Evolutionary conservation across 2,113 vertebrate genomes (phyloP).

Genomic region (Hippocampus barbouri): DNA sequence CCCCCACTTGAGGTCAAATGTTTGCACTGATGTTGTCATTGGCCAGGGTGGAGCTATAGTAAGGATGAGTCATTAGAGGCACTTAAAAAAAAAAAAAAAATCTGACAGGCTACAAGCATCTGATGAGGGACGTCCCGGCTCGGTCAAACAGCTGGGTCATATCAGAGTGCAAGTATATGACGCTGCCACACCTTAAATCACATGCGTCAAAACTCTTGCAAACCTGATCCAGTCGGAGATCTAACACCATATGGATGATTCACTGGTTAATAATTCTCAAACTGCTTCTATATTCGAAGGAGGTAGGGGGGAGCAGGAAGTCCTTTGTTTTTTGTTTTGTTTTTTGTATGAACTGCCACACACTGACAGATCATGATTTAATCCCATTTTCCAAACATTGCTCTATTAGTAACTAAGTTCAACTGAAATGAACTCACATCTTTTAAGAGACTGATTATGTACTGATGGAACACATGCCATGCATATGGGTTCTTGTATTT

Average conservation of each 20-base stretch:
- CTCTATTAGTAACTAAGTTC: background rate
- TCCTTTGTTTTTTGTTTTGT: background rate
- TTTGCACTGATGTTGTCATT: conserved; percentile 25
- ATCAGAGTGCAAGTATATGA: conserved; percentile 30
- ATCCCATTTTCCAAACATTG: background rate
- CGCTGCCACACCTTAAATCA: conserved; percentile 18
- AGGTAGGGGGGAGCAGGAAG: background rate
- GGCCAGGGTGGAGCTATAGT: conserved; percentile 17
- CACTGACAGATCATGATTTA: too few species aligned
- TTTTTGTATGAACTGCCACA: background rate
- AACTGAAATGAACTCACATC: background rate
- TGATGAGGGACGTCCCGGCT: conserved; percentile 21
- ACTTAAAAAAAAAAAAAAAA: conserved; percentile 37
- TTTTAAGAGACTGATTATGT: background rate
- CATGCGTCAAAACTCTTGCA: background rate
- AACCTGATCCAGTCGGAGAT: background rate
- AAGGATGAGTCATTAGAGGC: conserved; percentile 47
- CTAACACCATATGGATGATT: background rate
- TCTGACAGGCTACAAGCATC: conserved; percentile 23
- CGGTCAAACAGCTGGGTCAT: conserved; percentile 33
- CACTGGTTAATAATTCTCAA: background rate
- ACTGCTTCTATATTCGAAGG: background rate
- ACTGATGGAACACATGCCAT: background rate
- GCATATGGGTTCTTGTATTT: background rate
- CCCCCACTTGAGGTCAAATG: conserved; percentile 5